Conservation (phyloP, 2,888 invertebrate genomes). For the Pollenia griseotomentosa region DNA sequence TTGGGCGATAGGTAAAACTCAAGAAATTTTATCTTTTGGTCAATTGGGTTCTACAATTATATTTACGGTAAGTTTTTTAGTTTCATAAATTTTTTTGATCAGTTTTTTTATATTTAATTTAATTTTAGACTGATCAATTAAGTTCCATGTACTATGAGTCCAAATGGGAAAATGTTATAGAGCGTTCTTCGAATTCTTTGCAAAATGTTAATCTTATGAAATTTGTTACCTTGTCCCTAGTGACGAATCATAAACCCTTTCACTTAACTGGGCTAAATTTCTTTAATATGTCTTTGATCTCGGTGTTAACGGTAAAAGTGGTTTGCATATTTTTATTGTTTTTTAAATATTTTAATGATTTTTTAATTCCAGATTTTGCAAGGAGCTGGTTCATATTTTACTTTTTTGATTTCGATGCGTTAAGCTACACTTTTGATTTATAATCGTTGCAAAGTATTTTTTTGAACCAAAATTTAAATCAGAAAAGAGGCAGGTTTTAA, state of each 20-base stretch:
- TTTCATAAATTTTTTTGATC: not conserved
- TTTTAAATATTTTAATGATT: not conserved
- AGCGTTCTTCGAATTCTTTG: conserved; percentile 75
- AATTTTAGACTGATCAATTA: conserved; percentile 76
- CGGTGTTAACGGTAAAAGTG: conserved; percentile 76
- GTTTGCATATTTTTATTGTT: not conserved
- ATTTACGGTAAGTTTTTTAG: conserved; percentile 73
- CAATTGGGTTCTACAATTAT: conserved; percentile 77
- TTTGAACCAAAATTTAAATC: no score
- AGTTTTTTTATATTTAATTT: not conserved
- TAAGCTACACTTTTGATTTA: conserved; percentile 25
- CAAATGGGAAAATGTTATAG: conserved; percentile 78
- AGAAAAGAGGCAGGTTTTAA: no score
- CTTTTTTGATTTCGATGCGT: conserved; percentile 79
- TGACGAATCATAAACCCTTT: conserved; percentile 77
- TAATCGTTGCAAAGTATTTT: no score
- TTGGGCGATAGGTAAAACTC: conserved; percentile 78
- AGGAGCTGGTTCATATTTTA: conserved; percentile 80
- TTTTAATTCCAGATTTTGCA: conserved; percentile 76
- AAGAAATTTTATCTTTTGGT: conserved; percentile 77
- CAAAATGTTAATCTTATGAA: conserved; percentile 79
- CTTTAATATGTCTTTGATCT: conserved; percentile 77
- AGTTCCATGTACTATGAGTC: conserved; percentile 79
- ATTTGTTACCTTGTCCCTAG: conserved; percentile 77
- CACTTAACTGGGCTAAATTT: conserved; percentile 78